Percentiles rank a stretch among this genome's conserved stretches.
Evolutionary conservation across 2,113 vertebrate species (phyloP).

Genomic region (Onychostoma macrolepis): DNA sequence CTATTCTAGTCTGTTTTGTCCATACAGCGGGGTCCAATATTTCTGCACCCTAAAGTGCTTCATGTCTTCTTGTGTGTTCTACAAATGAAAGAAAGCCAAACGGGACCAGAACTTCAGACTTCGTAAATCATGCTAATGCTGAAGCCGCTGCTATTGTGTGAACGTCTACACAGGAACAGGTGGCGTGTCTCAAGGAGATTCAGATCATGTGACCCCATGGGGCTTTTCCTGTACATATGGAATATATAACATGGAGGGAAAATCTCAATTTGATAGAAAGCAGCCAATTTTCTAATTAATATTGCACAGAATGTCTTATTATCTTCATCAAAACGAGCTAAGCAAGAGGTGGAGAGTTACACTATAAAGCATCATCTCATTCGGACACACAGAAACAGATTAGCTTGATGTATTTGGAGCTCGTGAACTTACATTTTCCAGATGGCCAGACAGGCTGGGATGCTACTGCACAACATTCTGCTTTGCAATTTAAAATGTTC

Average conservation of each 20-base stretch:
- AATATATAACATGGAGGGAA: not conserved
- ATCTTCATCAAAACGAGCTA: not conserved
- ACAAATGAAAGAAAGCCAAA: too few relatives aligned
- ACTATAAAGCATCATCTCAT: not conserved
- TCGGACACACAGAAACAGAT: not conserved
- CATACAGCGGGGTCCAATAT: too few relatives aligned
- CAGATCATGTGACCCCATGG: not conserved
- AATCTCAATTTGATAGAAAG: not conserved
- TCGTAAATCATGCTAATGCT: too few relatives aligned
- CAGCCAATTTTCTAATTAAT: not conserved
- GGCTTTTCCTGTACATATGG: conserved; percentile 15
- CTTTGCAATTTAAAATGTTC: conserved; percentile 94
- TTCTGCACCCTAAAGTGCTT: too few relatives aligned
- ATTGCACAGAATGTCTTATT: not conserved
- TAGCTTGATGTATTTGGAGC: not conserved
- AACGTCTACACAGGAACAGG: not conserved
- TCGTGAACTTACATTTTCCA: conserved; percentile 94
- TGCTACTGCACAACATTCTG: conserved; percentile 87
- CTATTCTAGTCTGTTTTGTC: too few relatives aligned
- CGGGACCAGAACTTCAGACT: not conserved
- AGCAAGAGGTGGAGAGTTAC: not conserved
- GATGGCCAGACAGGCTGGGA: conserved; percentile 88
- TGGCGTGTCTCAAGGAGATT: not conserved
- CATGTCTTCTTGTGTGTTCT: too few relatives aligned
- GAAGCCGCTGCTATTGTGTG: too few relatives aligned